Percentiles rank a stretch among this genome's conserved stretches.
Evolutionary conservation across 2,113 vertebrate genomes (phyloP).

Genomic region (Amazona vittata): DNA sequence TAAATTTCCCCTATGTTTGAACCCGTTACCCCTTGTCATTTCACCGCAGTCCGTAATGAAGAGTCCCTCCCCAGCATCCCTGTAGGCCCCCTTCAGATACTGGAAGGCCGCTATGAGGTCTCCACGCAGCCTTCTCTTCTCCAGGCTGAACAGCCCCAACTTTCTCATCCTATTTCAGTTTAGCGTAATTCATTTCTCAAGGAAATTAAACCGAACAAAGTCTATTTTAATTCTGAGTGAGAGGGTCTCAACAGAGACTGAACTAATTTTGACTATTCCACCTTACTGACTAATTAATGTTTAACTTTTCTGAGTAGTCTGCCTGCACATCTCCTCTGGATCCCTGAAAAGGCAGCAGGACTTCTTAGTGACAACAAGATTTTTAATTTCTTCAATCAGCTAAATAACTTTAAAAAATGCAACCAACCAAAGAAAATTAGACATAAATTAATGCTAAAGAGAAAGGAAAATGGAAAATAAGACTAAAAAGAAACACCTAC

Average conservation of each 20-base stretch:
- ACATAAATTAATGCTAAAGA: neutral
- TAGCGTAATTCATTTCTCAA: neutral
- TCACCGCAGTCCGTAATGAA: no score
- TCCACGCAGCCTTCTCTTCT: no score
- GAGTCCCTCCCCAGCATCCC: no score
- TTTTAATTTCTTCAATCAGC: neutral
- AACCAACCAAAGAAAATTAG: neutral
- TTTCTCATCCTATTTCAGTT: neutral
- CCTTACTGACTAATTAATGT: constrained; percentile 30
- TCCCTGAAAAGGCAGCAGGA: neutral
- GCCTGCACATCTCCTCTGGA: neutral
- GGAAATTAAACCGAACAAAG: neutral
- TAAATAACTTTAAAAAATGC: neutral
- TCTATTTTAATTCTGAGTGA: constrained; percentile 8
- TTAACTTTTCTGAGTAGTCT: neutral
- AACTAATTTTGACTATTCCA: constrained; percentile 14
- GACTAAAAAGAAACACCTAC: neutral
- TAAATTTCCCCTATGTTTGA: no score
- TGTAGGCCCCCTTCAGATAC: no score
- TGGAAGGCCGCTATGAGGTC: no score
- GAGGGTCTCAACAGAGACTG: neutral
- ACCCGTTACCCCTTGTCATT: no score
- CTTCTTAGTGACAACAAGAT: neutral
- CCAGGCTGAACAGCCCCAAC: no score
- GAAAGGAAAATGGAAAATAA: neutral